phyloP scores from a whole-genome alignment of 2,113 vertebrate species.

The Capreolus pygargus region DNA sequence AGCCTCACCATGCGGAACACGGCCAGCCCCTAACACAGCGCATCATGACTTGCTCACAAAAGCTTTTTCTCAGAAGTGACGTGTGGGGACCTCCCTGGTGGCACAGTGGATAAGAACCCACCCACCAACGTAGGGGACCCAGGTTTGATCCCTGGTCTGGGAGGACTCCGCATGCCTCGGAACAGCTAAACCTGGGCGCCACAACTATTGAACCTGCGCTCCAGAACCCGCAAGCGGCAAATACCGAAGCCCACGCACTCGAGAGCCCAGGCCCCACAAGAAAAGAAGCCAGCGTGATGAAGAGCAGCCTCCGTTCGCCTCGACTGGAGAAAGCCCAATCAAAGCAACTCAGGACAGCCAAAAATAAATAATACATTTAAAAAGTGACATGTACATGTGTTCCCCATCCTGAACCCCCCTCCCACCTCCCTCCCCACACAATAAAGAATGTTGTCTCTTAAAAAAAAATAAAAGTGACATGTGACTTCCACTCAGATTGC shows the following conservation, averaged over 20 bases:
- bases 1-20: neutral
- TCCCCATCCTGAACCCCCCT: too few species aligned
- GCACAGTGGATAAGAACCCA: neutral
- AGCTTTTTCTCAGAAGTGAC: neutral
- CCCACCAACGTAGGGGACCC: neutral
- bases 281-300: neutral
- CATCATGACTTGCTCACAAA: neutral
- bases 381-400: neutral
- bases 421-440: too few species aligned
- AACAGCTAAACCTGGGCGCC: neutral
- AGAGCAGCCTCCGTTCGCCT: accelerated
- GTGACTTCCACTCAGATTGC: neutral
- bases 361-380: neutral
- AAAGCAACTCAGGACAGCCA: neutral
- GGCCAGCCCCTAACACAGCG: neutral
- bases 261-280: neutral
- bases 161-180: neutral
- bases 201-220: neutral
- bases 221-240: accelerated
- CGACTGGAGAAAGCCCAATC: neutral
- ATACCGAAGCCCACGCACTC: accelerated
- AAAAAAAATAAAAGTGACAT: too few species aligned
- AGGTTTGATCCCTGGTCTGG: neutral
- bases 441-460: too few species aligned
- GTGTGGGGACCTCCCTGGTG: neutral